These are phyloP conservation scores for Sarcophaga caerulescens DNA, from an alignment of 2,888 invertebrate genomes.

Conservation along the genomic window DNA sequence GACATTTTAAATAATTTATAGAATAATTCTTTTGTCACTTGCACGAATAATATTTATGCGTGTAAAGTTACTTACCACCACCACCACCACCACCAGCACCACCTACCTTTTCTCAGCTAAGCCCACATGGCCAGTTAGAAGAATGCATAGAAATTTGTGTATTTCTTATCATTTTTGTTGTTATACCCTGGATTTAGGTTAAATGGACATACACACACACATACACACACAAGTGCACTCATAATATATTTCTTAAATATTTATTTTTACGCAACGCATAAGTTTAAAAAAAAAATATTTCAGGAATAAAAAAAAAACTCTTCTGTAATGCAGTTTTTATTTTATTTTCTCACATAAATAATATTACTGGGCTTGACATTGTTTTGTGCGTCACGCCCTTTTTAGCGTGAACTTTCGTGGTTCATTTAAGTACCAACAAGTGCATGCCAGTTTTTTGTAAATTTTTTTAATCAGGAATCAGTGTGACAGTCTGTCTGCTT, in stretches of 20 bases:
- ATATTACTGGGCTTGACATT: not conserved
- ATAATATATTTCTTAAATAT: not conserved
- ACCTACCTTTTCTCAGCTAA: no score
- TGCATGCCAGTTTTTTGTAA: conserved; percentile 15
- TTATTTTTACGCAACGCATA: not conserved
- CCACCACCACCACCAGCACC: not conserved
- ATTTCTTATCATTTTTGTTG: not conserved
- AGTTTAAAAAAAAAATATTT: not conserved
- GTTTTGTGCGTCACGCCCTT: conserved; percentile 32
- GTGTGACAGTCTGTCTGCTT: not conserved
- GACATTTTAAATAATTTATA: not conserved
- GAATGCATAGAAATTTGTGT: not conserved
- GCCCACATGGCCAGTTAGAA: not conserved
- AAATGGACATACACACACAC: not conserved
- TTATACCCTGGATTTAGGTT: not conserved
- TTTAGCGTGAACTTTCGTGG: conserved; percentile 32
- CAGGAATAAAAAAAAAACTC: not conserved
- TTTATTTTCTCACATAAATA: not conserved
- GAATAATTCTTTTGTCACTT: not conserved
- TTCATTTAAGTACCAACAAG: conserved; percentile 20
- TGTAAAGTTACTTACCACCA: not conserved
- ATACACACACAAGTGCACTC: no score
- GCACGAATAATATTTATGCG: not conserved
- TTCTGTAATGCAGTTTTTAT: not conserved
- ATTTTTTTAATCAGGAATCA: no score